Evolutionary conservation across 2,113 vertebrate genomes (phyloP), one percentile per base, ranked within the genome.

Genomic region (Actenoides hombroni): DNA sequence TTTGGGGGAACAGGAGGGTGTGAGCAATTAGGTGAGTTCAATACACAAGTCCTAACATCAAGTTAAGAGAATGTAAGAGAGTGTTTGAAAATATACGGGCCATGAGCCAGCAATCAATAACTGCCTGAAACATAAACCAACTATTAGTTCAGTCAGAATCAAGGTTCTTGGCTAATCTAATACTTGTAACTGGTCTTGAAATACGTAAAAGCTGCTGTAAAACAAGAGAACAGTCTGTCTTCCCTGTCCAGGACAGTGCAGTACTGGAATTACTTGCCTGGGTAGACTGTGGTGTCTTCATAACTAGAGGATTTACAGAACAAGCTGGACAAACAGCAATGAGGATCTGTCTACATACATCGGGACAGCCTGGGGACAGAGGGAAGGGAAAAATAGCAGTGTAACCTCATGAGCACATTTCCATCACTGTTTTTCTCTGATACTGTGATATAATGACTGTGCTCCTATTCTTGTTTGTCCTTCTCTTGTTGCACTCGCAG

Each of bases 101-200:
- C 56, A 6, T 6, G 10, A 84, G n/a, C 74, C 87, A 96, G 42
- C 65, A 76, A 95, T 97, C 92, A 85, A 91, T 94, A 94, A 60
- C 20, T 29, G 11, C 35, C 69, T 91, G 59, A 89, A 94, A 82
- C 20, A 25, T 26, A 82, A 93, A 70, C 9, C n/a, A 95, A 5
- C 24, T 2, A 20, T 40, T 54, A 64, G 39, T 5, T 85, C 71
- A 63, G 42, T 35, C 61, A 90, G 42, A 93, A 71, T 71, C 74
- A 70, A 73, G 57, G 48, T 53, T 90, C 78, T 93, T 91, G 82
- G 42, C 70, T 90, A 73, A 93, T 70, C 37, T 56, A 54, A 67
- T 23, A 20, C 23, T 42, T 60, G 74, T 68, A 89, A 82, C 46
- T 59, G 16, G 33, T 87, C 74, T 65, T 85, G 48, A 92, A 93